These are phyloP conservation scores for Phylloscopus trochilus DNA, from an alignment of 2,113 vertebrate species.

Conservation along the genomic window DNA sequence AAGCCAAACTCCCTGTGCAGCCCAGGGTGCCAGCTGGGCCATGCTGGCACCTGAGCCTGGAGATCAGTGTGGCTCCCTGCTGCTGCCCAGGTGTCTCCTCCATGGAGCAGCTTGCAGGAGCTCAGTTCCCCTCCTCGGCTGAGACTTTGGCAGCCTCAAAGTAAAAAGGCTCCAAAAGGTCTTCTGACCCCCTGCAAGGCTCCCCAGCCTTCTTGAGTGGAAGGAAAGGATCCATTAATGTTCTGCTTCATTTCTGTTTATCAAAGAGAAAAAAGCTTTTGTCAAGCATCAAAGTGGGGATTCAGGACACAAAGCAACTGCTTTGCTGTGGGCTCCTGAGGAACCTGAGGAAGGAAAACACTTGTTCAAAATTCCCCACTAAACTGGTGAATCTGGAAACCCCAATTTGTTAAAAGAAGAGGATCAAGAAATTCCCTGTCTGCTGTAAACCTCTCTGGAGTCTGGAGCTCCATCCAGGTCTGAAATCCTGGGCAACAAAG, in stretches of 20 bases:
- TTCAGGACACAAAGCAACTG: not conserved
- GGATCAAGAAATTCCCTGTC: not conserved
- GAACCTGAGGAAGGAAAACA: not conserved
- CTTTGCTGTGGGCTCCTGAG: slow-evolving; percentile 1
- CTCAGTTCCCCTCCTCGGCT: not conserved
- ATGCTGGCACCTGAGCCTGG: not conserved
- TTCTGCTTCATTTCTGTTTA: slow-evolving; percentile 58
- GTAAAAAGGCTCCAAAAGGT: not conserved
- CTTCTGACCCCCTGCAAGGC: not conserved
- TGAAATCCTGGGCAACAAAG: not conserved
- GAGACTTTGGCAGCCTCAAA: not conserved
- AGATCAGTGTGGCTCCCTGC: accelerated
- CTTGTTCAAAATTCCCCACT: slow-evolving; percentile 1
- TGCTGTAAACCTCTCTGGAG: not conserved
- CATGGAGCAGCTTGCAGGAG: not conserved
- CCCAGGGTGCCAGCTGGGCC: not conserved
- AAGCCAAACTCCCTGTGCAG: too few species aligned
- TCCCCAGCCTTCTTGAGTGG: not conserved
- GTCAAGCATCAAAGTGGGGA: slow-evolving; percentile 9
- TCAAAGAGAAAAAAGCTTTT: slow-evolving; percentile 60
- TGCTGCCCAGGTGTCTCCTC: not conserved
- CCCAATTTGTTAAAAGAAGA: not conserved
- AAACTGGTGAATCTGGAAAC: not conserved
- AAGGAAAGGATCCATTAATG: slow-evolving; percentile 30
- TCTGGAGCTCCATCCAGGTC: not conserved